These are phyloP conservation scores for Siphlonurus alternatus DNA, from an alignment of 2,888 invertebrate species.

Conservation along the genomic window DNA sequence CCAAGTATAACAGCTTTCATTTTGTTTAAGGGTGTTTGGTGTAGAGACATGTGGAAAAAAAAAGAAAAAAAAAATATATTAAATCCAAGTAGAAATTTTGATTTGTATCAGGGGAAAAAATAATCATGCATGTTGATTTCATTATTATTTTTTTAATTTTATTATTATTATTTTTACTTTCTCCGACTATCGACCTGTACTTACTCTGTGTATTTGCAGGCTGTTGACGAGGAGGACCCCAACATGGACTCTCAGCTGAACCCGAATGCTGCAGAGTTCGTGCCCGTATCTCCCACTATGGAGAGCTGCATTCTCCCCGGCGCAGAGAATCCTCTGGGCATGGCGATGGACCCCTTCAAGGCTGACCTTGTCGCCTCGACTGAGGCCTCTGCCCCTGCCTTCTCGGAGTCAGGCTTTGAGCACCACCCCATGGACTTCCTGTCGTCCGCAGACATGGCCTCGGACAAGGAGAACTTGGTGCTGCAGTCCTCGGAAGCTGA, in stretches of 20 bases:
- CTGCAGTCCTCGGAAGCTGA: no score
- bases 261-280: conserved; percentile 73
- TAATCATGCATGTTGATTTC: neutral
- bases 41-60: no score
- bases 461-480: neutral
- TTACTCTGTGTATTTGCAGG: neutral
- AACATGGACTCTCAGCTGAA: conserved; percentile 61
- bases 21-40: no score
- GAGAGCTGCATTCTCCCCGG: neutral
- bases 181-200: no score
- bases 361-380: neutral
- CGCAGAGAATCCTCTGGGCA: neutral
- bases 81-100: neutral
- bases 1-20: no score
- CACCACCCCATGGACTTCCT: conserved; percentile 1
- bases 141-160: neutral
- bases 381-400: no score
- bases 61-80: no score
- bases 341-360: neutral
- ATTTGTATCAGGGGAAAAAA: neutral
- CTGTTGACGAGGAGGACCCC: conserved; percentile 25
- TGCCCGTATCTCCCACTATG: conserved; percentile 45
- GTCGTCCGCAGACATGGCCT: neutral
- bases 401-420: neutral
- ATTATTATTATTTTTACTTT: no score